Conservation (phyloP, 2,113 vertebrate genomes). For the Myxocyprinus asiaticus region DNA sequence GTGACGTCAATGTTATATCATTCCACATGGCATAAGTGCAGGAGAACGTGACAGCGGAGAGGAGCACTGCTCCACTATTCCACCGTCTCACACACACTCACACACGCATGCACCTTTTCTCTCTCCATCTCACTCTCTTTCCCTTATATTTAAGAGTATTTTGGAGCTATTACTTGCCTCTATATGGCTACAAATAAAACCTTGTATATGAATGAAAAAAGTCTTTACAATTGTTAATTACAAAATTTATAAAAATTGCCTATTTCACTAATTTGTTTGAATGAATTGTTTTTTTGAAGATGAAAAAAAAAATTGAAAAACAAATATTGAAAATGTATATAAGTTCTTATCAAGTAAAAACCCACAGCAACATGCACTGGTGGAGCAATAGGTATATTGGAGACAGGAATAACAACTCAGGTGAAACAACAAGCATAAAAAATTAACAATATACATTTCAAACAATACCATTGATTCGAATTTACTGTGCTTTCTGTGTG, state of each 20-base stretch:
- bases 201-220: background rate
- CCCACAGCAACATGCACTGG: background rate
- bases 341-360: too few relatives aligned
- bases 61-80: constrained; percentile 61
- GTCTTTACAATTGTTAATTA: background rate
- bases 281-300: too few relatives aligned
- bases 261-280: background rate
- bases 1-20: constrained; percentile 86
- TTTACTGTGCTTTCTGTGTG: too few relatives aligned
- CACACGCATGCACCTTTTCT: too few relatives aligned
- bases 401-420: background rate
- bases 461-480: background rate
- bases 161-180: constrained; percentile 11
- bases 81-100: constrained; percentile 48
- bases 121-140: background rate
- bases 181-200: constrained; percentile 5
- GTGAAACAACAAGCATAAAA: background rate
- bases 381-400: background rate
- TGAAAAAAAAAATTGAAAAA: background rate
- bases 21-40: constrained; percentile 80
- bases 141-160: background rate
- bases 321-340: background rate
- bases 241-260: background rate
- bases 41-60: constrained; percentile 79
- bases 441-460: background rate